A percentile compares a stretch with the other conserved stretches of the same genome.
Evolutionary conservation across 2,797 vertebrate species (phyloP).

Genomic region (Danio albolineatus): DNA sequence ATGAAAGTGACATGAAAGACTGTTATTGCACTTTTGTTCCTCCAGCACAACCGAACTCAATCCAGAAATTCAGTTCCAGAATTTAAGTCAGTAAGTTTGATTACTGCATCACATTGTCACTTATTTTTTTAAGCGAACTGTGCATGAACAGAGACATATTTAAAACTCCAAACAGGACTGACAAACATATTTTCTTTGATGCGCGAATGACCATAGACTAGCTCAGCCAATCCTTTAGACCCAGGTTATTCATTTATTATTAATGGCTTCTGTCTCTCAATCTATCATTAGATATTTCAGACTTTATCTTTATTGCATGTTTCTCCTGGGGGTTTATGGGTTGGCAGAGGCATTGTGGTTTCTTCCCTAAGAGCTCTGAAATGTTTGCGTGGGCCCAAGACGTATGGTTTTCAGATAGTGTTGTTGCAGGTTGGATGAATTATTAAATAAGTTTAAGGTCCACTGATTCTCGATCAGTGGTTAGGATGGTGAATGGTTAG

Average conservation of each 20-base stretch:
- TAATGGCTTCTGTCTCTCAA: constrained; percentile 7
- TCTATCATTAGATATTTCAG: constrained; percentile 15
- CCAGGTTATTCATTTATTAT: not conserved
- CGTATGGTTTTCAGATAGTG: not conserved
- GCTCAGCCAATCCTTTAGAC: not conserved
- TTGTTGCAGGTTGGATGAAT: constrained; percentile 2
- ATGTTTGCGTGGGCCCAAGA: not conserved
- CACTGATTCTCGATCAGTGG: not conserved
- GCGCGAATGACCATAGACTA: not conserved
- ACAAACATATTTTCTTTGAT: not conserved
- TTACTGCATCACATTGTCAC: not conserved
- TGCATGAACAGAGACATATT: not conserved
- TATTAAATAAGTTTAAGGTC: constrained; percentile 11
- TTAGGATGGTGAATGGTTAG: constrained; percentile 12
- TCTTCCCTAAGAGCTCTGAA: constrained; percentile 21
- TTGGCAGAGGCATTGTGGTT: constrained; percentile 8
- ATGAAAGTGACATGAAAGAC: not conserved
- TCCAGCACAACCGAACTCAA: not conserved
- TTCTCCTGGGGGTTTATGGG: constrained; percentile 6
- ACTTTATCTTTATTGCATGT: constrained; percentile 19
- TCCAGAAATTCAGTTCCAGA: not conserved
- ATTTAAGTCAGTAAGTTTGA: not conserved
- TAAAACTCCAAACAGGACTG: not conserved
- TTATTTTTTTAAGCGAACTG: not conserved
- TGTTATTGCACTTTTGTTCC: not conserved